Percentiles rank a stretch among this genome's conserved stretches.
These are phyloP conservation scores for Heliconius sara DNA, from an alignment of 2,888 invertebrate species.

Conservation along the genomic window DNA sequence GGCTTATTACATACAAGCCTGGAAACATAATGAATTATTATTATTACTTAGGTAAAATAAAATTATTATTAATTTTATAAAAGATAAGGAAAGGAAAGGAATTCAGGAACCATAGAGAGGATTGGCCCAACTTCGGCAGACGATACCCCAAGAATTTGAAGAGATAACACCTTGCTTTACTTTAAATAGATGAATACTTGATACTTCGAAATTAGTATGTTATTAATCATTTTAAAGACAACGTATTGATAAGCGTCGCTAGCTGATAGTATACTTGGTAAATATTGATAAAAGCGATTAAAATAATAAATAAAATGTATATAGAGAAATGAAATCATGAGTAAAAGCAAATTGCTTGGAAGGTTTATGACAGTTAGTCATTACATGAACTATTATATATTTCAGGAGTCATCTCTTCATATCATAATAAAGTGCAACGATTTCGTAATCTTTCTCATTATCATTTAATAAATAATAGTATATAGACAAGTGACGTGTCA, in stretches of 20 bases:
- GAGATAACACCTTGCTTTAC: conserved; percentile 63
- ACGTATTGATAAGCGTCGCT: not conserved
- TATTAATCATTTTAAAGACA: not conserved
- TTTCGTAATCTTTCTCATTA: conserved; percentile 1
- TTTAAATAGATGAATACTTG: not conserved
- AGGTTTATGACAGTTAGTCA: not conserved
- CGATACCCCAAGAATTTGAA: conserved; percentile 59
- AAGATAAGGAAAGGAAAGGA: conserved; percentile 54
- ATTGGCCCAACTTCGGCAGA: conserved; percentile 76
- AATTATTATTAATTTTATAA: not conserved
- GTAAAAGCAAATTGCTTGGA: not conserved
- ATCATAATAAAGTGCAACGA: not conserved
- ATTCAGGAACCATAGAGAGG: conserved; percentile 76
- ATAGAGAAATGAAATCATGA: not conserved
- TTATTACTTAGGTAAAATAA: conserved; percentile 20
- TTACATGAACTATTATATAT: not conserved
- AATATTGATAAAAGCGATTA: conserved; percentile 12
- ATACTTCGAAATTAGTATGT: not conserved
- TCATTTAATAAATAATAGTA: not conserved
- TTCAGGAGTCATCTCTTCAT: conserved; percentile 65
- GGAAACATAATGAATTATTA: conserved; percentile 5
- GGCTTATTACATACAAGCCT: conserved; percentile 52
- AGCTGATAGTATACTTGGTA: not conserved
- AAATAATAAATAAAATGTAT: not conserved
- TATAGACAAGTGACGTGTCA: not conserved